Evolutionary conservation across 2,888 invertebrate species (phyloP).

Genomic region (Cryptocephalus moraei): DNA sequence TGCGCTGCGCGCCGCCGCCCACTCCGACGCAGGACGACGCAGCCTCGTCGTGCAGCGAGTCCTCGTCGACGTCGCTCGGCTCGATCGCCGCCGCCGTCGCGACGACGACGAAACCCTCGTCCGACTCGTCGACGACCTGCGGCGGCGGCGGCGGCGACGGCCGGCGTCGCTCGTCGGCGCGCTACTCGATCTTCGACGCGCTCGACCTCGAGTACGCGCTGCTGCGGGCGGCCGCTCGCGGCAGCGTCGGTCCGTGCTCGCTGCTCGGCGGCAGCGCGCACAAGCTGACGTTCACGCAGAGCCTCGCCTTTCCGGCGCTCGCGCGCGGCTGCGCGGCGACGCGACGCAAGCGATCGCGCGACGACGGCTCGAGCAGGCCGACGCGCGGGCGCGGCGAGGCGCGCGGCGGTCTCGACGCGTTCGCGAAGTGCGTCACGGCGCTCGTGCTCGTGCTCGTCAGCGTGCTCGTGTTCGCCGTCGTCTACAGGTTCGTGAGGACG

Average conservation of each 20-base stretch:
- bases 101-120: constrained; percentile 20
- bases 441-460: constrained; percentile 58
- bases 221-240: constrained; percentile 56
- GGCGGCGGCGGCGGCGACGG: too few relatives aligned
- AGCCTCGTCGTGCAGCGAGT: constrained; percentile 40
- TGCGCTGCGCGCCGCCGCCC: constrained; percentile 37
- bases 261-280: constrained; percentile 59
- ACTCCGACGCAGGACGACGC: constrained; percentile 38
- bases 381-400: constrained; percentile 41
- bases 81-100: constrained; percentile 38
- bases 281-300: constrained; percentile 64
- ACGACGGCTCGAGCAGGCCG: constrained; percentile 40
- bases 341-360: constrained; percentile 38
- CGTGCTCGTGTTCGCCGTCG: constrained; percentile 61
- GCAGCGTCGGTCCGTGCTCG: constrained; percentile 61
- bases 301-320: constrained; percentile 60
- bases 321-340: constrained; percentile 59
- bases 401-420: constrained; percentile 57
- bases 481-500: constrained; percentile 64
- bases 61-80: constrained; percentile 49
- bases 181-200: constrained; percentile 60
- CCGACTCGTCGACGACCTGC: constrained; percentile 37
- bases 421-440: constrained; percentile 62
- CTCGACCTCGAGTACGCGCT: constrained; percentile 61
- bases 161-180: constrained; percentile 48